These are phyloP conservation scores for Brachionus angularis DNA, from an alignment of 1,140 invertebrate species.

Conservation along the genomic window DNA sequence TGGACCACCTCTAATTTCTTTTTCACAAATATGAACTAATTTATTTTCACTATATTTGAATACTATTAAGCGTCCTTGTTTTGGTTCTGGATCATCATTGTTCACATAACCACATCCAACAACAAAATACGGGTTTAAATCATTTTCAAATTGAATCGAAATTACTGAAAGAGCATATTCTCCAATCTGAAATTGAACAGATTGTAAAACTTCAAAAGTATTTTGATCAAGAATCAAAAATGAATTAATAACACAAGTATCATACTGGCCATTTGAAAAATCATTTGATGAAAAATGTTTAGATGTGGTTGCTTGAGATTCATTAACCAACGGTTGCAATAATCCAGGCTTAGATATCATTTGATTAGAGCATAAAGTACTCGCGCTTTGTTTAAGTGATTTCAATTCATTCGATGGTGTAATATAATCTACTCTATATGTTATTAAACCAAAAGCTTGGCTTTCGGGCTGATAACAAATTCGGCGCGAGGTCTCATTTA, in stretches of 20 bases:
- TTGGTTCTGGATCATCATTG: conserved; percentile 90
- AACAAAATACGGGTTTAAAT: conserved; percentile 83
- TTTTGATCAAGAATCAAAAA: conserved; percentile 90
- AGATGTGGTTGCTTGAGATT: conserved; percentile 66
- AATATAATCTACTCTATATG: conserved; percentile 74
- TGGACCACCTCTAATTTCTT: conserved; percentile 90
- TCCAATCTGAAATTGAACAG: conserved; percentile 78
- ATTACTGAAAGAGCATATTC: conserved; percentile 85
- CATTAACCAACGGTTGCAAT: conserved; percentile 65
- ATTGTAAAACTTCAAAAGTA: conserved; percentile 74
- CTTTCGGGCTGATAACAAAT: conserved; percentile 91
- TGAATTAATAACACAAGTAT: conserved; percentile 65
- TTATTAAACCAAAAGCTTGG: conserved; percentile 87
- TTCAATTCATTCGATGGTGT: conserved; percentile 45
- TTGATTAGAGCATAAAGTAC: conserved; percentile 13
- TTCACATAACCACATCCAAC: conserved; percentile 88
- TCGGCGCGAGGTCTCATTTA: conserved; percentile 82
- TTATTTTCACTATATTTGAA: conserved; percentile 82
- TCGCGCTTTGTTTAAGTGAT: conserved; percentile 22
- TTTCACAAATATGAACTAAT: conserved; percentile 81
- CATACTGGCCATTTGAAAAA: conserved; percentile 57
- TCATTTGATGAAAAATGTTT: conserved; percentile 69
- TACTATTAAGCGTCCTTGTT: conserved; percentile 77
- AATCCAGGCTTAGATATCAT: not conserved
- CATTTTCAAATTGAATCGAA: conserved; percentile 83